Percentiles rank a stretch among this genome's conserved stretches.
phyloP scores from a whole-genome alignment of 2,113 vertebrate genomes.

The Macquaria ambigua region DNA sequence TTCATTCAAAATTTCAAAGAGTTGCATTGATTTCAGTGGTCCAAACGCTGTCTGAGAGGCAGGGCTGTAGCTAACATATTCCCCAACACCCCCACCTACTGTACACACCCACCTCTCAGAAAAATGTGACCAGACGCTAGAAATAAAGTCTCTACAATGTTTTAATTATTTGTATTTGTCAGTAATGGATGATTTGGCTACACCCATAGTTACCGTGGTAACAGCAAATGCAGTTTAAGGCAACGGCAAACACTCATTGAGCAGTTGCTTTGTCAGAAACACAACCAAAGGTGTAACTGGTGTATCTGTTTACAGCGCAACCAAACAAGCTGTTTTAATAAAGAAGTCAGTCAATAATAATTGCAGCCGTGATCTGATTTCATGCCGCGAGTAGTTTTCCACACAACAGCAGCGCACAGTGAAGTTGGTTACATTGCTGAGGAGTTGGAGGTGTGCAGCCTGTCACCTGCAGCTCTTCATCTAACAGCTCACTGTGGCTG shows the following conservation, averaged over 20 bases:
- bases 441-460: background rate
- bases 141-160: background rate
- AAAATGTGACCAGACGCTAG: no score
- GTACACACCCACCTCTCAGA: background rate
- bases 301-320: background rate
- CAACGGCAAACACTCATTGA: background rate
- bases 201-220: background rate
- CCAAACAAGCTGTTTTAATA: constrained; percentile 2
- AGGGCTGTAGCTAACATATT: background rate
- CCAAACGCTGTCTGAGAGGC: background rate
- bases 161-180: background rate
- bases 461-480: background rate
- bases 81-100: background rate
- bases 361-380: background rate
- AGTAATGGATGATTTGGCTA: background rate
- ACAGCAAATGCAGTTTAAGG: background rate
- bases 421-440: background rate
- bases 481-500: background rate
- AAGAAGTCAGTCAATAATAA: background rate
- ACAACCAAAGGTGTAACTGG: background rate
- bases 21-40: background rate
- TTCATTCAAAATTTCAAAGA: background rate
- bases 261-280: background rate
- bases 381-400: background rate
- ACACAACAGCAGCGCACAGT: background rate